Percentiles rank a stretch among this genome's conserved stretches.
These are phyloP conservation scores for Plecotus auritus DNA, from an alignment of 2,113 vertebrate genomes.

Conservation along the genomic window DNA sequence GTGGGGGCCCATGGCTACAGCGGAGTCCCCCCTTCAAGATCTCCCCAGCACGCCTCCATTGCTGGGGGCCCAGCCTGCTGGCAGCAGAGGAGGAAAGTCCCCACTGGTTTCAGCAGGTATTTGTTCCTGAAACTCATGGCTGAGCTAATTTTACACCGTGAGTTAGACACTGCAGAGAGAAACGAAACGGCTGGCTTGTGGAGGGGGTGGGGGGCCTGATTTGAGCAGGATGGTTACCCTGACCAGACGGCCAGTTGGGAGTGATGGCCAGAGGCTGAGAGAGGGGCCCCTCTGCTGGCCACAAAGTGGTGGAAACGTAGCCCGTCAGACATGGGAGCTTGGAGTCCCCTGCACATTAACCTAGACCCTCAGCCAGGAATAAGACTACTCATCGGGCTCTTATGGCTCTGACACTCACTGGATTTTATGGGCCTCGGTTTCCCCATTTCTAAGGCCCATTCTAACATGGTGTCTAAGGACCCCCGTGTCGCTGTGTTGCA, in stretches of 20 bases:
- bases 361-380: background rate
- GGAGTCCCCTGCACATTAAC: fast-evolving
- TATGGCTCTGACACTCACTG: background rate
- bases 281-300: background rate
- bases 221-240: background rate
- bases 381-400: background rate
- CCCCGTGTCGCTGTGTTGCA: fast-evolving
- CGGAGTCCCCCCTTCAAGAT: fast-evolving
- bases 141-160: conserved; percentile 70
- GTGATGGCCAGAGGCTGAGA: background rate
- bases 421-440: background rate
- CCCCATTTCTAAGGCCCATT: background rate
- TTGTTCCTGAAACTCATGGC: conserved; percentile 72
- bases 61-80: conserved; percentile 38
- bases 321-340: background rate
- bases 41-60: background rate
- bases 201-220: background rate
- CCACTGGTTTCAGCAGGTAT: conserved; percentile 66
- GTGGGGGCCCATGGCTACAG: background rate
- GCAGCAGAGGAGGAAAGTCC: conserved; percentile 69
- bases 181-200: background rate
- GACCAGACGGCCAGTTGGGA: background rate
- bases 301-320: fast-evolving
- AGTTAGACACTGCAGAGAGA: background rate
- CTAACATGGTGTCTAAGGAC: fast-evolving